These are phyloP conservation scores for Maconellicoccus hirsutus DNA, from an alignment of 1,140 invertebrate species.

Conservation along the genomic window DNA sequence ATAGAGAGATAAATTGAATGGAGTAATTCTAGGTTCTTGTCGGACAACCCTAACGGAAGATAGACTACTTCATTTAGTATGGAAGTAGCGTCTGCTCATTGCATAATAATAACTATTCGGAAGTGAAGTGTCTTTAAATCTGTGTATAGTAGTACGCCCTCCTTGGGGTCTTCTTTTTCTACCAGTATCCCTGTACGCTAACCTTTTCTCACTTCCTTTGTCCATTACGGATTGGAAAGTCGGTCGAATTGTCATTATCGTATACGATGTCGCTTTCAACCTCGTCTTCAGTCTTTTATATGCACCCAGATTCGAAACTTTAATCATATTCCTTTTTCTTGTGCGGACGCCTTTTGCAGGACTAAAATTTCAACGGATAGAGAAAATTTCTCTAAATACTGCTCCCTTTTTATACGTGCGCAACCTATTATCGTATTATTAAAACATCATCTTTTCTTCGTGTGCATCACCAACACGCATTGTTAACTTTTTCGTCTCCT, in stretches of 20 bases:
- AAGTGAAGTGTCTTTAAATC: conserved; percentile 4
- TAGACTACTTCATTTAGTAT: conserved; percentile 4
- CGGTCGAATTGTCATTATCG: conserved; percentile 1
- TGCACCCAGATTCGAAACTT: no score
- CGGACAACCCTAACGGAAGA: background rate
- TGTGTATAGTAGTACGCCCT: background rate
- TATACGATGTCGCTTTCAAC: background rate
- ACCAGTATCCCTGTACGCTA: background rate
- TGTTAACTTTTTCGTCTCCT: background rate
- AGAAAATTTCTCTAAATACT: no score
- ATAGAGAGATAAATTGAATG: background rate
- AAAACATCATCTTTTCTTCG: background rate
- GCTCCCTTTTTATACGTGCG: no score
- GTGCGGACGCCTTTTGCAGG: no score
- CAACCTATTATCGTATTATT: background rate
- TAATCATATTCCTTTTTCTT: no score
- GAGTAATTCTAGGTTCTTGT: conserved; percentile 2
- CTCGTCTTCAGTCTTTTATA: background rate
- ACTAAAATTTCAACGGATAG: no score
- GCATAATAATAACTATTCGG: conserved; percentile 4
- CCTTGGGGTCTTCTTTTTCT: conserved; percentile 3
- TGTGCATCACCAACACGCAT: background rate
- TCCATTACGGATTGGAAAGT: background rate
- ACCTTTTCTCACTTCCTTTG: background rate
- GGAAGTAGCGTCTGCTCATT: conserved; percentile 7